These are phyloP conservation scores for Takifugu bimaculatus DNA, from an alignment of 2,113 vertebrate species.

Conservation along the genomic window DNA sequence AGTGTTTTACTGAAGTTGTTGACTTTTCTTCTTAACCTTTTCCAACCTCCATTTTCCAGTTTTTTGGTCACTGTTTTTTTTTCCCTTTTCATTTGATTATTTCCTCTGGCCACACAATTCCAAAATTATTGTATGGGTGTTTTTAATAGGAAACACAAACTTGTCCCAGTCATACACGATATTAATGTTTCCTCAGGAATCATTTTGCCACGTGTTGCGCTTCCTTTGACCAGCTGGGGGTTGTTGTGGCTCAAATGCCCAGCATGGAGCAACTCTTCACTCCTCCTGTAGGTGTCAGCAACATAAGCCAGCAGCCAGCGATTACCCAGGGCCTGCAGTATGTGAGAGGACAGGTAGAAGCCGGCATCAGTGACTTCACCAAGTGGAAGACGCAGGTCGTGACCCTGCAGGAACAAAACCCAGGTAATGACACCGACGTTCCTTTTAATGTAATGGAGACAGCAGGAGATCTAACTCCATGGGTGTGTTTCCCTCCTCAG, in stretches of 20 bases:
- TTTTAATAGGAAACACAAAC: too few relatives aligned
- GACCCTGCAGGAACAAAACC: conserved; percentile 49
- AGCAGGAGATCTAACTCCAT: neutral
- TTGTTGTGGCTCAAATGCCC: conserved; percentile 75
- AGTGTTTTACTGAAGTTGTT: too few relatives aligned
- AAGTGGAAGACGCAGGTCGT: conserved; percentile 84
- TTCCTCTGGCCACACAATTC: too few relatives aligned
- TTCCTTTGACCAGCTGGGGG: conserved; percentile 74
- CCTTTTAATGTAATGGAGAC: neutral
- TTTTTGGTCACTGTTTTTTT: too few relatives aligned
- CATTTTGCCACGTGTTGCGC: conserved; percentile 81
- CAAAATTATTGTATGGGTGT: too few relatives aligned
- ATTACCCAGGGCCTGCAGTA: conserved; percentile 79
- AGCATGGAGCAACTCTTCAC: conserved; percentile 79
- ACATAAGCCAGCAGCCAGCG: conserved; percentile 61
- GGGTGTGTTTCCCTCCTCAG: neutral
- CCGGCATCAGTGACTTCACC: conserved; percentile 76
- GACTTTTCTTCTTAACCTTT: too few relatives aligned
- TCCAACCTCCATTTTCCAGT: too few relatives aligned
- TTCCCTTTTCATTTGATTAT: too few relatives aligned
- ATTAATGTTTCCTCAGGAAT: conserved; percentile 73
- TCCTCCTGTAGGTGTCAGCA: conserved; percentile 53
- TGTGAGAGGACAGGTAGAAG: conserved; percentile 77
- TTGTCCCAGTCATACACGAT: too few relatives aligned
- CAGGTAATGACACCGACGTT: conserved; percentile 47